Evolutionary conservation across 2,797 vertebrate species (phyloP).

Genomic region (Eptatretus atami): DNA sequence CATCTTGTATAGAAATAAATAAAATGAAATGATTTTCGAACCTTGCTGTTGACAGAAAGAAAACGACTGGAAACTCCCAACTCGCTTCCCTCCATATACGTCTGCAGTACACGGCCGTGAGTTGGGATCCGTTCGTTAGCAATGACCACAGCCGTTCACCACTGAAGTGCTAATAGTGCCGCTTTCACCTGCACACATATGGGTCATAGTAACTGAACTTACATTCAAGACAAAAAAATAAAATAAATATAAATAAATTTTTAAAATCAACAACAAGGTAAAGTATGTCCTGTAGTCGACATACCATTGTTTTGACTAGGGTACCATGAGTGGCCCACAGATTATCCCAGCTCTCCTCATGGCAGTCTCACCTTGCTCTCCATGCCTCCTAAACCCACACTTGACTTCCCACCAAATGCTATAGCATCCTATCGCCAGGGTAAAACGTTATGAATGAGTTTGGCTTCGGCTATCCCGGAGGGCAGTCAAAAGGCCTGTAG

Average conservation of each 20-base stretch:
- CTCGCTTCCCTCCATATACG: conserved; percentile 85
- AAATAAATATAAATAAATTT: too few relatives aligned
- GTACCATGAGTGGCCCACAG: background rate
- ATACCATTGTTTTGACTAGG: background rate
- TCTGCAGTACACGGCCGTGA: conserved; percentile 83
- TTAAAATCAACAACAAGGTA: too few relatives aligned
- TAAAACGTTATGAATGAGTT: conserved; percentile 93
- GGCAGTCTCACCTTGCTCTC: conserved; percentile 51
- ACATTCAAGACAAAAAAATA: too few relatives aligned
- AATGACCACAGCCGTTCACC: conserved; percentile 70
- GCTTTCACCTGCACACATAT: conserved; percentile 32
- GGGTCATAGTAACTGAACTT: too few relatives aligned
- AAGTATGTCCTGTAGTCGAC: too few relatives aligned
- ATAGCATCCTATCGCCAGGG: conserved; percentile 82
- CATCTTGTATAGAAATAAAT: too few relatives aligned
- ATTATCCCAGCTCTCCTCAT: background rate
- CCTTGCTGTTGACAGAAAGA: conserved; percentile 87
- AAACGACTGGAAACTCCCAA: conserved; percentile 94
- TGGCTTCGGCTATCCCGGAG: conserved; percentile 74
- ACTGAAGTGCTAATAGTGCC: conserved; percentile 71
- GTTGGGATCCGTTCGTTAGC: conserved; percentile 72
- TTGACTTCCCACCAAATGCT: conserved; percentile 73
- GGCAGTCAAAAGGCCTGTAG: conserved; percentile 60
- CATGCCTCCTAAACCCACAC: conserved; percentile 86
- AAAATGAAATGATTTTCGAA: conserved; percentile 13